Conservation (phyloP, 2,888 invertebrate genomes). For the Meiosimyza decipiens region DNA sequence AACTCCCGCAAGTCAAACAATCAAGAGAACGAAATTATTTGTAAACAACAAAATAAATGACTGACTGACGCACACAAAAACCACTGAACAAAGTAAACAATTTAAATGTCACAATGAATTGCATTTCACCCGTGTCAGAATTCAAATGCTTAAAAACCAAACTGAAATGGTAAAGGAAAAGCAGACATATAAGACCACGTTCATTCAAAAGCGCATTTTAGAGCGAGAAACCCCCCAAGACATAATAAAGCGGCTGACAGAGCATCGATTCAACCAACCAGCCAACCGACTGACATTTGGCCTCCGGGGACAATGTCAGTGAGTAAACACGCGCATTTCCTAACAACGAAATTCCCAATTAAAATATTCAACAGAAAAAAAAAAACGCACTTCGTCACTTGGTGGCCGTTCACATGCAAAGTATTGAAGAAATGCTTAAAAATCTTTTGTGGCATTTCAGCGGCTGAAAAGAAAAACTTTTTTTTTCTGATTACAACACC, state of each 20-base stretch:
- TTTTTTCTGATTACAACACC: slow-evolving; percentile 47
- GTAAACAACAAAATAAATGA: slow-evolving; percentile 6
- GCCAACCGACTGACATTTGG: slow-evolving; percentile 10
- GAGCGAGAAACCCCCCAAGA: slow-evolving; percentile 10
- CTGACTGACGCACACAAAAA: slow-evolving; percentile 15
- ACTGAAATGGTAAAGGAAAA: slow-evolving; percentile 8
- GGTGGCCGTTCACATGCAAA: not conserved
- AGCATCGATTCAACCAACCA: slow-evolving; percentile 1
- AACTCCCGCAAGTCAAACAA: slow-evolving; percentile 35
- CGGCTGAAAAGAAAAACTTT: slow-evolving; percentile 1
- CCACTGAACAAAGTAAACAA: slow-evolving; percentile 42
- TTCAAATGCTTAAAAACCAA: slow-evolving; percentile 34
- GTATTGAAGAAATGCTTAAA: not conserved
- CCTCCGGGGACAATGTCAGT: slow-evolving; percentile 35
- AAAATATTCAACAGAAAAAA: slow-evolving; percentile 23
- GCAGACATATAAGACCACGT: slow-evolving; percentile 1
- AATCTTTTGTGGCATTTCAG: not conserved
- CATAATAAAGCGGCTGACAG: slow-evolving; percentile 12
- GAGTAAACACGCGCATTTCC: slow-evolving; percentile 23
- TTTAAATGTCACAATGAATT: slow-evolving; percentile 51
- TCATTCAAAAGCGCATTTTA: slow-evolving; percentile 32
- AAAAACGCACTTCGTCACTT: not conserved
- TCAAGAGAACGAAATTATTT: slow-evolving; percentile 16
- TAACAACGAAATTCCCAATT: slow-evolving; percentile 28
- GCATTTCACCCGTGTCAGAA: slow-evolving; percentile 36